A percentile compares a stretch with the other conserved stretches of the same genome.
Evolutionary conservation across 2,797 vertebrate genomes (phyloP).

Genomic region (Otolemur crassicaudatus): DNA sequence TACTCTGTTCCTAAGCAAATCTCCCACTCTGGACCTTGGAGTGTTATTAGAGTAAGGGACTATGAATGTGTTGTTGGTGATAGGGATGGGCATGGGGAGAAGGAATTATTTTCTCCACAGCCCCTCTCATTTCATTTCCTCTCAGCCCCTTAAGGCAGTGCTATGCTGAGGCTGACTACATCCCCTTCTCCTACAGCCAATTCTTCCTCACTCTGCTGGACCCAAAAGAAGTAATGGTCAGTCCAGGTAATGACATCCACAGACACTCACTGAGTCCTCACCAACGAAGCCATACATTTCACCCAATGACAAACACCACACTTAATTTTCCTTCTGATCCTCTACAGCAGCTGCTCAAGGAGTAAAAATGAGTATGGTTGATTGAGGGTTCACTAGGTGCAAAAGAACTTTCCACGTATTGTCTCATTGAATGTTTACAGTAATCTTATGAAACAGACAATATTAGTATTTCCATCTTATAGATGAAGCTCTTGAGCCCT

Average conservation of each 20-base stretch:
- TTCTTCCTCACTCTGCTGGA: background rate
- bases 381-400: background rate
- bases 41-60: background rate
- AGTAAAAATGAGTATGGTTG: background rate
- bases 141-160: background rate
- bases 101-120: background rate
- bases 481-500: background rate
- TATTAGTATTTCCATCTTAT: background rate
- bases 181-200: background rate
- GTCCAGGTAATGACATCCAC: background rate
- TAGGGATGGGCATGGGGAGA: background rate
- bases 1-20: constrained; percentile 3
- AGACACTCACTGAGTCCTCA: background rate
- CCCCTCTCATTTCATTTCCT: background rate
- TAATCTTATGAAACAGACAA: background rate
- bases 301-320: background rate
- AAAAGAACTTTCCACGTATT: background rate
- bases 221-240: background rate
- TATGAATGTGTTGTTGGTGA: background rate
- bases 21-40: background rate
- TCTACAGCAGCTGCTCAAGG: background rate
- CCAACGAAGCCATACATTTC: background rate
- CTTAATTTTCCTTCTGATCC: background rate
- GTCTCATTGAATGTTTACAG: background rate
- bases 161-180: background rate